Percentiles rank a stretch among this genome's conserved stretches.
Evolutionary conservation across 2,797 vertebrate species (phyloP).

Genomic region (Zonotrichia albicollis): DNA sequence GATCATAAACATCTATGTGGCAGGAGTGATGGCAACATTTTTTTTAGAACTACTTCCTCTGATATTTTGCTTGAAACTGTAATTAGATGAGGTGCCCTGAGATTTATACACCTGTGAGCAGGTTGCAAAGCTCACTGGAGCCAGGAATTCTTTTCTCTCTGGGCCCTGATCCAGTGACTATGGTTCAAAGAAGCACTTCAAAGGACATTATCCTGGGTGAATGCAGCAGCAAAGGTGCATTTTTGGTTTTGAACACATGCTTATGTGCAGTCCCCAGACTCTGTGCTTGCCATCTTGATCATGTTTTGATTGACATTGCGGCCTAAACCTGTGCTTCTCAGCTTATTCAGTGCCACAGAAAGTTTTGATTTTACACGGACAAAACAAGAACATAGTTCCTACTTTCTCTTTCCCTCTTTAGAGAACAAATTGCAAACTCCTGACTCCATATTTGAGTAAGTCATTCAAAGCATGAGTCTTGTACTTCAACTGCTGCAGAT

Average conservation of each 20-base stretch:
- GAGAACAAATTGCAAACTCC: background rate
- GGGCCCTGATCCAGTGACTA: background rate
- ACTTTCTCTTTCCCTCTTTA: background rate
- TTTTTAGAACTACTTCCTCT: background rate
- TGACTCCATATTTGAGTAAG: background rate
- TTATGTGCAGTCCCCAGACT: background rate
- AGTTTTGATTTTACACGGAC: background rate
- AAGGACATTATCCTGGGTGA: background rate
- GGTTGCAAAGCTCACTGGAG: background rate
- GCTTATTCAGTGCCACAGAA: background rate
- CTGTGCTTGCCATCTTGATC: background rate
- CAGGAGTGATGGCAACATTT: background rate
- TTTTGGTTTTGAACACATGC: background rate
- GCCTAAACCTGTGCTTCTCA: background rate
- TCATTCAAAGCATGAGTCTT: background rate
- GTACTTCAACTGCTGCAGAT: background rate
- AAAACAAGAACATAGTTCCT: background rate
- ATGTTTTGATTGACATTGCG: accelerated
- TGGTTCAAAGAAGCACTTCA: background rate
- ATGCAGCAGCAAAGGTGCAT: background rate
- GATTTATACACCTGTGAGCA: conserved; percentile 44
- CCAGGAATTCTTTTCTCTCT: background rate
- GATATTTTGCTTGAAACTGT: conserved; percentile 35
- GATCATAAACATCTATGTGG: conserved; percentile 51
- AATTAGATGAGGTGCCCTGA: conserved; percentile 23